phyloP scores from a whole-genome alignment of 1,140 invertebrate genomes.

The Bombyx mori region ASM3026992v2 NC_085118.1:1913001-1913500 shows the following conservation, averaged over 20 bases:
- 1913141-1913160: too few relatives aligned
- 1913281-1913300: conserved; percentile 89
- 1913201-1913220: background rate
- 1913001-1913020: too few relatives aligned
- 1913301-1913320: conserved; percentile 72
- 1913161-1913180: too few relatives aligned
- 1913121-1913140: too few relatives aligned
- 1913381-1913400: conserved; percentile 26
- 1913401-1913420: conserved; percentile 34
- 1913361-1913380: conserved; percentile 3
- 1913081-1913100: too few relatives aligned
- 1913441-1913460: conserved; percentile 32
- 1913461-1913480: conserved; percentile 31
- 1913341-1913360: background rate
- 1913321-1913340: conserved; percentile 5
- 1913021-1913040: too few relatives aligned
- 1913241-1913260: conserved; percentile 79
- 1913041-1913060: too few relatives aligned
- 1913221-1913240: background rate
- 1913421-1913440: conserved; percentile 29
- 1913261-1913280: conserved; percentile 91
- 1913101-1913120: too few relatives aligned
- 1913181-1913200: too few relatives aligned
- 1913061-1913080: too few relatives aligned
- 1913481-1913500: too few relatives aligned